Evolutionary conservation across 2,888 invertebrate species (phyloP).

Genomic region (Mechanitis messenoides): DNA sequence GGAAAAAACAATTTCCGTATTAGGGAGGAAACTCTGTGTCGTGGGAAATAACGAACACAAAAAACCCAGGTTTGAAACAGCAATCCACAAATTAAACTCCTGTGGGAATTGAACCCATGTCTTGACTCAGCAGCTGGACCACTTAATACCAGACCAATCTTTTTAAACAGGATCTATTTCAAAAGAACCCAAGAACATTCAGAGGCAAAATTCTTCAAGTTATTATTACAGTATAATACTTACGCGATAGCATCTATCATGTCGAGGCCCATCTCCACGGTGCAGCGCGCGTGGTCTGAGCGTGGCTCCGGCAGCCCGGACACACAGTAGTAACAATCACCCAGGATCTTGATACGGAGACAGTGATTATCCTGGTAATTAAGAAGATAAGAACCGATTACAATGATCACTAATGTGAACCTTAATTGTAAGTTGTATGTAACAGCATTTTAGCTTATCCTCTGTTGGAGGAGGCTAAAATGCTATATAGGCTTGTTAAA

Average conservation of each 20-base stretch:
- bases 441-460: too few relatives aligned
- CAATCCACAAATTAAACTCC: too few relatives aligned
- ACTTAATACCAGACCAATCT: too few relatives aligned
- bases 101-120: too few relatives aligned
- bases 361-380: constrained; percentile 84
- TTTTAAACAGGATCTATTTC: background rate
- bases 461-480: too few relatives aligned
- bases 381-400: background rate
- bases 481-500: too few relatives aligned
- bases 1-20: too few relatives aligned
- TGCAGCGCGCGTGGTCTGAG: constrained; percentile 94
- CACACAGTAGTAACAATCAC: constrained; percentile 96
- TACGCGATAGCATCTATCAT: constrained; percentile 92
- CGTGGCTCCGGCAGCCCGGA: constrained; percentile 93
- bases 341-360: constrained; percentile 88
- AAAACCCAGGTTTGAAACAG: too few relatives aligned
- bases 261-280: constrained; percentile 90
- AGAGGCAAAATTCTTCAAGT: background rate
- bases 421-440: background rate
- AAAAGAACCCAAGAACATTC: background rate
- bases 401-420: background rate
- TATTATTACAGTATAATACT: constrained; percentile 45
- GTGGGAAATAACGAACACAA: too few relatives aligned
- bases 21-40: too few relatives aligned
- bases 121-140: too few relatives aligned